Evolutionary conservation across 2,113 vertebrate genomes (phyloP).

Genomic region (Galeopterus variegatus): DNA sequence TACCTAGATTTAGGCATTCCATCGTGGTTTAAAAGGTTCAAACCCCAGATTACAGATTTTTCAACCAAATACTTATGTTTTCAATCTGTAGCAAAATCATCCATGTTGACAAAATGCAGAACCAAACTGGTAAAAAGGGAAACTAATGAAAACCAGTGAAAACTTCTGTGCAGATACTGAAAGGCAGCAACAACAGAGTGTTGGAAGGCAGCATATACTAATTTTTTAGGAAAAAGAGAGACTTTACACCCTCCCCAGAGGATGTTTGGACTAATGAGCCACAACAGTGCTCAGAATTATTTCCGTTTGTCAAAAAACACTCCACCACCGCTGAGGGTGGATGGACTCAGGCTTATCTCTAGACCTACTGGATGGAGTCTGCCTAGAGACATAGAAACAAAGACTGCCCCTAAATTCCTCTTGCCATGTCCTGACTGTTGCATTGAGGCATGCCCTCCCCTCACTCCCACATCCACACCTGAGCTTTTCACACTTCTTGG

Average conservation of each 20-base stretch:
- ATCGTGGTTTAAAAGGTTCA: constrained; percentile 2
- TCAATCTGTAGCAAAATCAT: constrained; percentile 30
- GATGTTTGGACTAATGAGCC: neutral
- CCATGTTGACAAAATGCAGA: neutral
- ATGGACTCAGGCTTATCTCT: neutral
- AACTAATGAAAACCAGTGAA: neutral
- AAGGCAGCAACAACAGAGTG: neutral
- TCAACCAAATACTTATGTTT: neutral
- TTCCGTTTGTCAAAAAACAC: neutral
- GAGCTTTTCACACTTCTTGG: neutral
- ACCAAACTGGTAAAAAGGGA: neutral
- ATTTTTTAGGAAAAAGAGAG: neutral
- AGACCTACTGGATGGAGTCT: neutral
- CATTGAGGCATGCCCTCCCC: neutral
- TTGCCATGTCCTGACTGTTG: neutral
- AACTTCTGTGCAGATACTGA: neutral
- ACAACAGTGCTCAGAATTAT: neutral
- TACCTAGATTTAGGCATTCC: neutral
- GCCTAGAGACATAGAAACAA: neutral
- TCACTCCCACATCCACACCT: neutral
- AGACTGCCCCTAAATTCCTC: neutral
- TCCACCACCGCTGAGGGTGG: no score
- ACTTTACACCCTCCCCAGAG: neutral
- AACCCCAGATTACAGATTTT: constrained; percentile 31
- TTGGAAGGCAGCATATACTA: neutral